phyloP scores from a whole-genome alignment of 1,140 invertebrate species.

The Periplaneta americana region DNA sequence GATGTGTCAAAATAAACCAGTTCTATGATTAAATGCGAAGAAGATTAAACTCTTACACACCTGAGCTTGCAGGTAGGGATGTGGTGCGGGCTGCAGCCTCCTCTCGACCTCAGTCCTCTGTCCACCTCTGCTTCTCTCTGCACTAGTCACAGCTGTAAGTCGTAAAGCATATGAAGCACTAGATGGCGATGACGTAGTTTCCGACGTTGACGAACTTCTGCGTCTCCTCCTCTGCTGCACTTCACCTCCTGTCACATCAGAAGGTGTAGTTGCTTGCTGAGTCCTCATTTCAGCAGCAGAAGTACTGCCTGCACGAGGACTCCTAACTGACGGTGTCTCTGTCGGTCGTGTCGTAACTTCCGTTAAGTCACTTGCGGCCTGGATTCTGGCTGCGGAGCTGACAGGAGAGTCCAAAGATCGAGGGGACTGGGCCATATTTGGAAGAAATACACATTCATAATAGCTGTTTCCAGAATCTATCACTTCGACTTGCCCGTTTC shows the following conservation, averaged over 20 bases:
- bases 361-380: not conserved
- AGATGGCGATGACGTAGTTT: not conserved
- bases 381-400: not conserved
- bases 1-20: too few species aligned
- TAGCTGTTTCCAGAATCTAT: slow-evolving; percentile 5
- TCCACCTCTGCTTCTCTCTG: not conserved
- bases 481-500: not conserved
- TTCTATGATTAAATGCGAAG: too few species aligned
- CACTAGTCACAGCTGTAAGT: not conserved
- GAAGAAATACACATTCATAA: slow-evolving; percentile 24
- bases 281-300: not conserved
- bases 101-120: slow-evolving; percentile 1
- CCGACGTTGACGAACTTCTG: slow-evolving; percentile 7
- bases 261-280: not conserved
- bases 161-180: not conserved
- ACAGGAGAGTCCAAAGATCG: not conserved
- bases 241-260: not conserved
- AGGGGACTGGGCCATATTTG: slow-evolving; percentile 10
- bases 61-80: slow-evolving; percentile 22
- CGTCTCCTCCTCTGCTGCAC: not conserved
- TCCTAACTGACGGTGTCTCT: not conserved
- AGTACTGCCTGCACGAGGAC: not conserved
- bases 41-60: not conserved
- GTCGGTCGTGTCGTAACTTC: not conserved
- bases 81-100: slow-evolving; percentile 22